Evolutionary conservation across 2,797 vertebrate genomes (phyloP).

Genomic region (Miichthys miiuy): DNA sequence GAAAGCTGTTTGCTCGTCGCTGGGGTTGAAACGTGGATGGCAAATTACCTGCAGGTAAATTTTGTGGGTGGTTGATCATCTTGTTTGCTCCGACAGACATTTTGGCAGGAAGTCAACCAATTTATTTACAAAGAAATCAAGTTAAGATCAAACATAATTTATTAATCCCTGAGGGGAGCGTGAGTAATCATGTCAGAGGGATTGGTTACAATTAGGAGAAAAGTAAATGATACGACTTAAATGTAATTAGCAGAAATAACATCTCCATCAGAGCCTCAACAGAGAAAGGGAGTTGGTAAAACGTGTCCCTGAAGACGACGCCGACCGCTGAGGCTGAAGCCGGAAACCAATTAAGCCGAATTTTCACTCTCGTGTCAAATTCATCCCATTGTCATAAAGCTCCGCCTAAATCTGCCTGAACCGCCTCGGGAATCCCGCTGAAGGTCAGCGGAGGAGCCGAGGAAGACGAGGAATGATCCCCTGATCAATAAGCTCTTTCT

Average conservation of each 20-base stretch:
- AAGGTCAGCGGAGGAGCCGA: slow-evolving; percentile 1
- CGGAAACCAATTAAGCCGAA: not conserved
- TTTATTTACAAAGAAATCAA: slow-evolving; percentile 29
- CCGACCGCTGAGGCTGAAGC: not conserved
- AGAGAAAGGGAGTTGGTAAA: not conserved
- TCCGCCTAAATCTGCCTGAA: not conserved
- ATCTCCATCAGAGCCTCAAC: not conserved
- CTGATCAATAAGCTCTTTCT: slow-evolving; percentile 30
- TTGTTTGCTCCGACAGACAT: slow-evolving; percentile 11
- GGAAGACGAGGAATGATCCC: slow-evolving; percentile 19
- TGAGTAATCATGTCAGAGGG: slow-evolving; percentile 2
- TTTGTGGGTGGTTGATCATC: slow-evolving; percentile 21
- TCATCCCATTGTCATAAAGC: not conserved
- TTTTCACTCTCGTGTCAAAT: slow-evolving; percentile 2
- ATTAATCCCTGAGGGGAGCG: slow-evolving; percentile 7
- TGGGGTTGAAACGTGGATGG: not conserved
- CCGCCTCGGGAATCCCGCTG: slow-evolving; percentile 8
- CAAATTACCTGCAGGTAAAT: slow-evolving; percentile 39
- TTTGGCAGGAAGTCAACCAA: slow-evolving; percentile 31
- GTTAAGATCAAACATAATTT: not conserved
- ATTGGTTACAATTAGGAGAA: not conserved
- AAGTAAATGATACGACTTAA: not conserved
- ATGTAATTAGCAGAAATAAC: slow-evolving; percentile 11
- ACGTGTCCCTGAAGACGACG: not conserved
- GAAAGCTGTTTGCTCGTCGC: slow-evolving; percentile 17